Evolutionary conservation across 2,888 invertebrate genomes (phyloP).

Genomic region (Ennomos erosarius): DNA sequence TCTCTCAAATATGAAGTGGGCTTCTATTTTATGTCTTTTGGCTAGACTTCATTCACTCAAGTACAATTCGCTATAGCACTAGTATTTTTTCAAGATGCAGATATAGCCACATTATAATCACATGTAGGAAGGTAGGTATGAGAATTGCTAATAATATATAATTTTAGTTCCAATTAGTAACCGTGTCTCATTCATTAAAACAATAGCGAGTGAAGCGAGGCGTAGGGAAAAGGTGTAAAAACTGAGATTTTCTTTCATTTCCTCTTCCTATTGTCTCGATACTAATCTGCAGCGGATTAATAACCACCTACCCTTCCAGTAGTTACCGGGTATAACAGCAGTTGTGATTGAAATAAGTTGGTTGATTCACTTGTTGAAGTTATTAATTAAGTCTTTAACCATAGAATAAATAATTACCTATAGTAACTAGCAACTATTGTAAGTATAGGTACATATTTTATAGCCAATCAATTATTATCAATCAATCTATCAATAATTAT

Average conservation of each 20-base stretch:
- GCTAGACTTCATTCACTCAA: conserved; percentile 8
- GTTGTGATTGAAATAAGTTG: too few species aligned
- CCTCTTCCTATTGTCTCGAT: conserved; percentile 77
- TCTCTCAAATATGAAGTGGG: conserved; percentile 14
- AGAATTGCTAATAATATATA: conserved; percentile 48
- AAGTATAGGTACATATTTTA: too few species aligned
- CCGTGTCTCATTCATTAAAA: conserved; percentile 67
- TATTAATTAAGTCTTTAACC: too few species aligned
- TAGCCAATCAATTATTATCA: too few species aligned
- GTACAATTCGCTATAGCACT: not conserved
- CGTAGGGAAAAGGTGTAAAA: conserved; percentile 55
- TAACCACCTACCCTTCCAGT: conserved; percentile 45
- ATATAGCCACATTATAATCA: conserved; percentile 28
- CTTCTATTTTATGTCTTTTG: conserved; percentile 7
- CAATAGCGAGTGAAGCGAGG: conserved; percentile 62
- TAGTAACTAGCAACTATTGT: too few species aligned
- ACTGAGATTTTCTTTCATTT: conserved; percentile 68
- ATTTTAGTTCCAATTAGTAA: conserved; percentile 64
- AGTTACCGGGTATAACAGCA: conserved; percentile 45
- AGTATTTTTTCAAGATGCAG: conserved; percentile 7
- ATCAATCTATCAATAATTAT: too few species aligned
- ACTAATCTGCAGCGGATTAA: conserved; percentile 73
- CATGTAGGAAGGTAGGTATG: conserved; percentile 35
- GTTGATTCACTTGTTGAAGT: too few species aligned
- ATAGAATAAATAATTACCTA: too few species aligned